Evolutionary conservation across 1,140 invertebrate genomes (phyloP).

Genomic region (Drosophila ercepeae): DNA sequence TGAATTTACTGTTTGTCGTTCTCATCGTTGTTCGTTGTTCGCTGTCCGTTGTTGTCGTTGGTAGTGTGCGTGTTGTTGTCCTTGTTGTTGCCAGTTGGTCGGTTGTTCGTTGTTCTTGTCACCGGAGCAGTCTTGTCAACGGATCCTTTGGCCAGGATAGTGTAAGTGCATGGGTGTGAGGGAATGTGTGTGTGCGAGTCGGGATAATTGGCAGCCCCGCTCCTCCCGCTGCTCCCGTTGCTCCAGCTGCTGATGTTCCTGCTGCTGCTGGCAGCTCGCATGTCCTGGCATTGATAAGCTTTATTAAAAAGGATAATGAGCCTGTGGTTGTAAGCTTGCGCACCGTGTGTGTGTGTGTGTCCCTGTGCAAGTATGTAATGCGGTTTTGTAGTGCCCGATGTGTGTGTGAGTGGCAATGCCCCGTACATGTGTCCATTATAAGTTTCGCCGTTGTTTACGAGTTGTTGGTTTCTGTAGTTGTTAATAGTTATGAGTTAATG

Average conservation of each 20-base stretch:
- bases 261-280: constrained; percentile 69
- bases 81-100: constrained; percentile 7
- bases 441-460: constrained; percentile 76
- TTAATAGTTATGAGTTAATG: constrained; percentile 82
- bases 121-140: constrained; percentile 39
- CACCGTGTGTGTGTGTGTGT: constrained; percentile 12
- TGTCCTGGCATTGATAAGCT: constrained; percentile 80
- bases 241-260: constrained; percentile 31
- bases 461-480: constrained; percentile 61
- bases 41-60: constrained; percentile 10
- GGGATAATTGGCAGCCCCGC: constrained; percentile 53
- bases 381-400: constrained; percentile 48
- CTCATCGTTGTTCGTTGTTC: constrained; percentile 46
- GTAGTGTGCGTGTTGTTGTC: constrained; percentile 30
- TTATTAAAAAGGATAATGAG: constrained; percentile 83
- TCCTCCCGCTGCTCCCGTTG: constrained; percentile 31
- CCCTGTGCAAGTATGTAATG: constrained; percentile 45
- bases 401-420: constrained; percentile 27
- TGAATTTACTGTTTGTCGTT: constrained; percentile 81
- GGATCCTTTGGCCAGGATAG: constrained; percentile 22
- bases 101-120: constrained; percentile 62
- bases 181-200: constrained; percentile 1
- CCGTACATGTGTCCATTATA: constrained; percentile 79
- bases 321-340: constrained; percentile 55
- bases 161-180: not conserved